Conservation (phyloP, 2,113 vertebrate genomes). For the Alosa alosa region DNA sequence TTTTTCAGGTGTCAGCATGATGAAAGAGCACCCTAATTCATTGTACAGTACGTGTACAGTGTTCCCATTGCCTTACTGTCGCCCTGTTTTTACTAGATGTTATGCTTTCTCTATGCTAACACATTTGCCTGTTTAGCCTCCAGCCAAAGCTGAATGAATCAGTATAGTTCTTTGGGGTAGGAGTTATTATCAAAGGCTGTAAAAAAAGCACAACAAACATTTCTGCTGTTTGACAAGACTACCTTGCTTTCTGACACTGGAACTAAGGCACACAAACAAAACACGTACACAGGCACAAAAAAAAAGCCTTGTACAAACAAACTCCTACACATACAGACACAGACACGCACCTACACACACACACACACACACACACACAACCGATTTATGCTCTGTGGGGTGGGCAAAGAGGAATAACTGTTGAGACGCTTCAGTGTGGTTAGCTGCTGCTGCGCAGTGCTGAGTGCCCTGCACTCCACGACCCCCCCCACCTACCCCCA, state of each 20-base stretch:
- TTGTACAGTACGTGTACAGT: not conserved
- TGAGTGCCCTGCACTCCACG: not conserved
- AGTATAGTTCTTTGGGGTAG: not conserved
- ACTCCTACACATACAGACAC: not conserved
- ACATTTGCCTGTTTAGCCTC: not conserved
- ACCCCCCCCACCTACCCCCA: not conserved
- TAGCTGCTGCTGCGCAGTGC: not conserved
- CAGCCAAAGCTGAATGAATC: not conserved
- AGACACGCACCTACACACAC: not conserved
- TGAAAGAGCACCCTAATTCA: not conserved
- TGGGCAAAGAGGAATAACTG: not conserved
- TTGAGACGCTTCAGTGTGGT: conserved; percentile 9
- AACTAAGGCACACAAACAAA: not conserved
- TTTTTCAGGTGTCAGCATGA: conserved; percentile 18
- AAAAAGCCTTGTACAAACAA: not conserved
- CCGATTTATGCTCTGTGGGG: not conserved
- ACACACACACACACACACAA: not conserved
- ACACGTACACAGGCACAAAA: not conserved
- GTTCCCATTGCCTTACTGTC: not conserved
- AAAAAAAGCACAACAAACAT: not conserved
- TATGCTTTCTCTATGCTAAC: too few species aligned
- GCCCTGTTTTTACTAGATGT: not conserved
- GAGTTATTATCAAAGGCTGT: not conserved
- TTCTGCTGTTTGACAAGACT: not conserved
- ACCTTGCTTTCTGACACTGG: not conserved